Evolutionary conservation across 2,888 invertebrate species (phyloP).

Genomic region (Sisyra nigra): DNA sequence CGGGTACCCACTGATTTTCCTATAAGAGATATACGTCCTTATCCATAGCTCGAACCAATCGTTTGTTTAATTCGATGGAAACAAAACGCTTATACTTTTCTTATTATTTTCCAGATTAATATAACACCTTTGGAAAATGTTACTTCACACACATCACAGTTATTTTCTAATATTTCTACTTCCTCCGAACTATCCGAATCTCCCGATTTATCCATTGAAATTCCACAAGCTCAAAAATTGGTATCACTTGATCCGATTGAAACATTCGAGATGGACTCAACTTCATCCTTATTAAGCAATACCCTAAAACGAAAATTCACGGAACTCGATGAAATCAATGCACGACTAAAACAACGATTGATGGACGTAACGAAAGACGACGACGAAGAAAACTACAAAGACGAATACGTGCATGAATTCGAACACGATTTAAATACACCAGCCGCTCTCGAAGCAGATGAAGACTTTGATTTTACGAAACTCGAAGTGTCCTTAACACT

Average conservation of each 20-base stretch:
- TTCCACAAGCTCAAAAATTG: not conserved
- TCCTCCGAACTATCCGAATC: not conserved
- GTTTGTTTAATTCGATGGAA: too few relatives aligned
- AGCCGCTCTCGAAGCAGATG: conserved; percentile 24
- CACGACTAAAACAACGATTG: conserved; percentile 36
- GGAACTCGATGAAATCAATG: conserved; percentile 45
- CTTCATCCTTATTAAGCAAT: conserved; percentile 24
- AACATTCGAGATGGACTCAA: conserved; percentile 3
- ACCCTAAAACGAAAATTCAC: conserved; percentile 41
- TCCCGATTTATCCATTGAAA: not conserved
- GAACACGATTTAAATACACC: conserved; percentile 38
- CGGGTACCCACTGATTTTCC: too few relatives aligned
- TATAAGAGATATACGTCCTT: too few relatives aligned
- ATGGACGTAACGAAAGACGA: conserved; percentile 38
- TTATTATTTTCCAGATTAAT: conserved; percentile 31
- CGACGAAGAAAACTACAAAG: conserved; percentile 21
- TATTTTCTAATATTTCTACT: conserved; percentile 7
- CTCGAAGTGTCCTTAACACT: not conserved
- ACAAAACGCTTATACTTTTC: too few relatives aligned
- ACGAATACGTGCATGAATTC: conserved; percentile 34
- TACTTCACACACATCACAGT: conserved; percentile 11
- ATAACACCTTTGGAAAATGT: conserved; percentile 36
- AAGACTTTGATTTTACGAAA: conserved; percentile 19
- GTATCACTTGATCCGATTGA: not conserved
- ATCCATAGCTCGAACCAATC: too few relatives aligned